A percentile compares a stretch with the other conserved stretches of the same genome.
Conservation (phyloP, 2,113 vertebrate genomes). For the Anolis carolinensis region DNA sequence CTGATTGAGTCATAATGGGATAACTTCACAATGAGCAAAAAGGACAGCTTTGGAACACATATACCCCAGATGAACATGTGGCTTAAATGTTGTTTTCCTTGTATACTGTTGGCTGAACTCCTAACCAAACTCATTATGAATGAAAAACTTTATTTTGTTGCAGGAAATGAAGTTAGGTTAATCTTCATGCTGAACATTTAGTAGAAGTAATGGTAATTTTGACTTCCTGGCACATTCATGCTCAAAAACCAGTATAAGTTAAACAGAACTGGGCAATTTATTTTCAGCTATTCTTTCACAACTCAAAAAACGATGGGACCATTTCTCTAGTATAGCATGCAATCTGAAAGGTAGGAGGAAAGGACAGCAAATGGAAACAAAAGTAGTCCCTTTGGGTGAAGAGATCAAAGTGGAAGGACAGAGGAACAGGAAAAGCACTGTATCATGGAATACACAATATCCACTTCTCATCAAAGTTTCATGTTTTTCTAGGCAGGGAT, state of each 20-base stretch:
- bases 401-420: constrained; percentile 19
- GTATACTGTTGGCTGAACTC: neutral
- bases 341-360: neutral
- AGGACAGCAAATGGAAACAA: constrained; percentile 29
- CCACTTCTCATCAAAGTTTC: constrained; percentile 22
- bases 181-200: neutral
- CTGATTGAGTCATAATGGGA: no score
- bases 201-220: no score
- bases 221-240: neutral
- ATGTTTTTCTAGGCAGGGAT: constrained; percentile 14
- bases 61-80: no score
- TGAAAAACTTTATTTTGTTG: neutral
- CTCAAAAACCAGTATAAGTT: neutral
- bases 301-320: constrained; percentile 24
- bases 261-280: neutral
- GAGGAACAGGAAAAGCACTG: neutral
- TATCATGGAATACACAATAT: neutral
- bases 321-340: constrained; percentile 9
- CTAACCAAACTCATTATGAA: neutral
- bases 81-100: no score
- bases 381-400: constrained; percentile 2
- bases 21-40: no score
- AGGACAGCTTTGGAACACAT: no score
- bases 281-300: neutral
- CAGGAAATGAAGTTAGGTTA: no score